Evolutionary conservation across 2,797 vertebrate species (phyloP).

Genomic region (Cossypha caffra): DNA sequence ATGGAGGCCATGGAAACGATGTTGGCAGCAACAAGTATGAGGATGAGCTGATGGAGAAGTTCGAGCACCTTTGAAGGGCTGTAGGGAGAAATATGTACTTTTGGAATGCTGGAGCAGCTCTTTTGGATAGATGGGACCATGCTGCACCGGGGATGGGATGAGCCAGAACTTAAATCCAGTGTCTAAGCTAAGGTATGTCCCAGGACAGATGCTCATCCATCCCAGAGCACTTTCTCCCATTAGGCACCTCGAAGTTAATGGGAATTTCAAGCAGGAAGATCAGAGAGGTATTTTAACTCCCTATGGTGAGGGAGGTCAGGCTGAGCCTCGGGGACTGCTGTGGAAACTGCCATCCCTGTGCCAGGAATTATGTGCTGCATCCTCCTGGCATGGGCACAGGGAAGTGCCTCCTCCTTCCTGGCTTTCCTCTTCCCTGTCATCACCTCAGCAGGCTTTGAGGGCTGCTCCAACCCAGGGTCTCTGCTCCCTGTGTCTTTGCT

Average conservation of each 20-base stretch:
- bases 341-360: background rate
- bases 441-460: background rate
- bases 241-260: background rate
- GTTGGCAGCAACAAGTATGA: background rate
- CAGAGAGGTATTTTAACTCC: background rate
- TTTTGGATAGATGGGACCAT: background rate
- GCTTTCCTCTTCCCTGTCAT: background rate
- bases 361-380: background rate
- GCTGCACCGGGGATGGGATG: background rate
- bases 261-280: background rate
- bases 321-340: background rate
- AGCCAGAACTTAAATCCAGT: background rate
- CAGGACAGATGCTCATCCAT: accelerated
- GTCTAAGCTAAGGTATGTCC: accelerated
- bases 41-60: background rate
- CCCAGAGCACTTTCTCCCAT: background rate
- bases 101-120: background rate
- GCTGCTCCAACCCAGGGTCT: background rate
- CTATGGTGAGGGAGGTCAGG: background rate
- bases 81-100: background rate
- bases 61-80: background rate
- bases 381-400: accelerated
- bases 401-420: background rate
- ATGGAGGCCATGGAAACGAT: background rate
- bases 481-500: background rate